These are phyloP conservation scores for Coptotermes formosanus DNA, from an alignment of 1,140 invertebrate species.

Conservation along the genomic window DNA sequence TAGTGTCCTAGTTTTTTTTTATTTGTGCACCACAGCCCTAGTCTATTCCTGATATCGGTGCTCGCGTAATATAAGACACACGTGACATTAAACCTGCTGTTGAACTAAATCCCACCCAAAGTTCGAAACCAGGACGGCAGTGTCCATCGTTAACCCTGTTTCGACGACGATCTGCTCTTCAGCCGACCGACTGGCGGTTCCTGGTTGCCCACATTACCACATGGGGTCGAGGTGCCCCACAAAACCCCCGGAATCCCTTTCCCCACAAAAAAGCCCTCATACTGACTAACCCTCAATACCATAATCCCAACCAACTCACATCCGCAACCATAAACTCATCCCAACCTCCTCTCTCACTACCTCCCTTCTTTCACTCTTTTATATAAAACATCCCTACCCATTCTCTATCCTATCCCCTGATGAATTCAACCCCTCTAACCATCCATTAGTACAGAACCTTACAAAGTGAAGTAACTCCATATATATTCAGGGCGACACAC, in stretches of 20 bases:
- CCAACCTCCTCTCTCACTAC: background rate
- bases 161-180: background rate
- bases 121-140: background rate
- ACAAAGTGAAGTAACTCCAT: slow-evolving; percentile 13
- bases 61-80: too few species aligned
- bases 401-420: slow-evolving; percentile 8
- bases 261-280: background rate
- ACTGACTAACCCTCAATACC: slow-evolving; percentile 14
- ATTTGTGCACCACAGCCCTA: too few species aligned
- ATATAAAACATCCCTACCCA: slow-evolving; percentile 7
- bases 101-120: background rate
- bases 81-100: too few species aligned
- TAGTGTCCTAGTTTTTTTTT: too few species aligned
- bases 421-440: slow-evolving; percentile 10
- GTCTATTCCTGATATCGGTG: too few species aligned
- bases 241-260: background rate
- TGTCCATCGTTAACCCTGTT: background rate
- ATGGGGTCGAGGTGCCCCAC: slow-evolving; percentile 14
- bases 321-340: slow-evolving; percentile 13
- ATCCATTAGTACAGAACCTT: slow-evolving; percentile 14
- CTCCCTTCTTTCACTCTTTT: slow-evolving; percentile 14
- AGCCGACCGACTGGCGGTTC: background rate
- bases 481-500: background rate
- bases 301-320: slow-evolving; percentile 15
- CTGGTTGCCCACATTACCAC: slow-evolving; percentile 3